These are phyloP conservation scores for Orius insidiosus DNA, from an alignment of 1,140 invertebrate species.

Conservation along the genomic window DNA sequence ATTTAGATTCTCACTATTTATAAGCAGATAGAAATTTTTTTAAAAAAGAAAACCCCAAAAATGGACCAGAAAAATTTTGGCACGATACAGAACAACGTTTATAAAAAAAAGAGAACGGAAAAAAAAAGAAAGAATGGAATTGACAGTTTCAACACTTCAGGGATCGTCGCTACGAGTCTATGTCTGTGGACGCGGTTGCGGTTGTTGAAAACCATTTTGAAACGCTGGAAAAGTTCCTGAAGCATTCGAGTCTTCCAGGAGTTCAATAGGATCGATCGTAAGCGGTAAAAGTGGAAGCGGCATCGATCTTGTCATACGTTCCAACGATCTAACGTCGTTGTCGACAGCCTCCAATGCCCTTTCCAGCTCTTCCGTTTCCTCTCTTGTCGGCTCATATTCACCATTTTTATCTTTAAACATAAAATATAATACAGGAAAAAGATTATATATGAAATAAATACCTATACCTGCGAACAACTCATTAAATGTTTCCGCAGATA, in stretches of 20 bases:
- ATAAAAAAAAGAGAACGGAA: too few relatives aligned
- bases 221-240: slow-evolving; percentile 7
- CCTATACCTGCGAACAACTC: slow-evolving; percentile 62
- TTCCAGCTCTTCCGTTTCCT: slow-evolving; percentile 68
- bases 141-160: too few relatives aligned
- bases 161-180: too few relatives aligned
- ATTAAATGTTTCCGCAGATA: slow-evolving; percentile 79
- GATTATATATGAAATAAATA: slow-evolving; percentile 16
- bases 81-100: too few relatives aligned
- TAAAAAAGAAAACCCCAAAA: too few relatives aligned
- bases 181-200: too few relatives aligned
- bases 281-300: slow-evolving; percentile 11
- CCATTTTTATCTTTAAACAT: slow-evolving; percentile 42
- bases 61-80: too few relatives aligned
- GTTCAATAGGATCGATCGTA: slow-evolving; percentile 14
- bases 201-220: slow-evolving; percentile 8
- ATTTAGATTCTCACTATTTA: too few relatives aligned
- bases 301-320: slow-evolving; percentile 16
- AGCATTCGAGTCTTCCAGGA: slow-evolving; percentile 13
- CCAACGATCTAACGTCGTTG: slow-evolving; percentile 52
- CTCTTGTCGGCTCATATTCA: slow-evolving; percentile 49
- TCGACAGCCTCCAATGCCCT: slow-evolving; percentile 65
- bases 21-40: too few relatives aligned
- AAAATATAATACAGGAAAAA: slow-evolving; percentile 4
- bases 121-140: too few relatives aligned